Conservation (phyloP, 30 jellyfish, hydroid and myxozoan genomes). For the Cassiopea xamachana region DNA sequence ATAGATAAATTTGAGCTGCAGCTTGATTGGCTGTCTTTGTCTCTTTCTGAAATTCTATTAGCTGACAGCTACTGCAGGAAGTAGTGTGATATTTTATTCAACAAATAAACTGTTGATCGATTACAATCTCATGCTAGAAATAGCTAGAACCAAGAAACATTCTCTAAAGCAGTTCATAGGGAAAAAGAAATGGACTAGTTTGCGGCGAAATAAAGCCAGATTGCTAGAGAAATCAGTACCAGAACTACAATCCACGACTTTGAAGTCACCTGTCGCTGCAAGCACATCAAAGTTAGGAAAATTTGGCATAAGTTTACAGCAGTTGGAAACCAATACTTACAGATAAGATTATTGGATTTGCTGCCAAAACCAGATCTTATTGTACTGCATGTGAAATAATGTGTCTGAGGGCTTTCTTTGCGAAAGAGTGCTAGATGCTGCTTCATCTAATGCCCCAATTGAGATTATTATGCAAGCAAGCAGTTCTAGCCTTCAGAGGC, state of each 20-base stretch:
- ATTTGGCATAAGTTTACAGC: background rate
- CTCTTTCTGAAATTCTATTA: background rate
- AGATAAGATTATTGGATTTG: background rate
- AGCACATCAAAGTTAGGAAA: background rate
- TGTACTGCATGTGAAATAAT: background rate
- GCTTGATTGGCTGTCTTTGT: background rate
- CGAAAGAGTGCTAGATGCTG: background rate
- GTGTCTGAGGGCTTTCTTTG: background rate
- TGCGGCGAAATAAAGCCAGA: background rate
- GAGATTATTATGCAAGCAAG: background rate
- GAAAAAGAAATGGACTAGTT: background rate
- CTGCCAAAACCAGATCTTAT: background rate
- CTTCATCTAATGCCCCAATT: background rate
- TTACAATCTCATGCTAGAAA: background rate
- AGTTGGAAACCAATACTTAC: background rate
- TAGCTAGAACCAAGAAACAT: background rate
- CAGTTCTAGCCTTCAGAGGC: slow-evolving; percentile 6
- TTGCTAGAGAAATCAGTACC: background rate
- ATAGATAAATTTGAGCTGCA: background rate
- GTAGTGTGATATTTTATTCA: background rate
- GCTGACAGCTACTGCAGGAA: background rate
- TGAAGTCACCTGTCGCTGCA: background rate
- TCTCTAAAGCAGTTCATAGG: background rate
- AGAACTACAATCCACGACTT: background rate
- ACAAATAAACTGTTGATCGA: background rate